phyloP scores from a whole-genome alignment of 92 coral and sea anemone species.

The Porites cylindrica region DNA sequence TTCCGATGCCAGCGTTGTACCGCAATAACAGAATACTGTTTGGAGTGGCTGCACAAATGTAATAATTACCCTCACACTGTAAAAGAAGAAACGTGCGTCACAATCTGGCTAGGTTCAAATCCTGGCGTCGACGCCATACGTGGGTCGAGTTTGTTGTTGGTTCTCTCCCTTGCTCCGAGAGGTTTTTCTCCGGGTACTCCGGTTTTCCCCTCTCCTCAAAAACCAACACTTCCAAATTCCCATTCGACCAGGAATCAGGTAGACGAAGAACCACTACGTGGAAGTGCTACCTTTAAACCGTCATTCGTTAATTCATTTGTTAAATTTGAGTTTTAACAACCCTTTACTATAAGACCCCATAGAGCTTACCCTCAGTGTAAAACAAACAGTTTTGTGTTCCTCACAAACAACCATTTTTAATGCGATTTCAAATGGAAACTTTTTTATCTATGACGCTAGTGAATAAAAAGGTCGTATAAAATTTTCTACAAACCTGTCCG shows the following conservation, averaged over 20 bases:
- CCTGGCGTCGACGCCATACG: not conserved
- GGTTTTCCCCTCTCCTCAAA: too few relatives aligned
- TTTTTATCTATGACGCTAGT: not conserved
- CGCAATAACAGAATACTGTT: conserved; percentile 89
- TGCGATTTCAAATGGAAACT: not conserved
- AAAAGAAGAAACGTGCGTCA: not conserved
- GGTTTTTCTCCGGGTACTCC: too few relatives aligned
- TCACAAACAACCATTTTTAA: not conserved
- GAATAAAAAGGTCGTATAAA: not conserved
- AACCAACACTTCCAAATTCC: too few relatives aligned
- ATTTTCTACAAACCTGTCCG: conserved; percentile 73
- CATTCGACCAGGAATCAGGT: too few relatives aligned
- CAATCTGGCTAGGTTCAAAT: not conserved
- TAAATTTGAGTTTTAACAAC: too few relatives aligned
- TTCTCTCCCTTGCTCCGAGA: too few relatives aligned
- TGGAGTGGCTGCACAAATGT: conserved; percentile 92
- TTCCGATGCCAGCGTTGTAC: conserved; percentile 88
- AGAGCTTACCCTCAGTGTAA: too few relatives aligned
- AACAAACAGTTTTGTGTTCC: not conserved
- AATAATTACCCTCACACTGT: conserved; percentile 83
- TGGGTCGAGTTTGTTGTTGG: too few relatives aligned
- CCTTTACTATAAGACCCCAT: too few relatives aligned
- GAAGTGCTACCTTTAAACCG: too few relatives aligned
- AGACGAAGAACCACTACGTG: too few relatives aligned
- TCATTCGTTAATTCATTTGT: too few relatives aligned